phyloP scores from a whole-genome alignment of 2,797 vertebrate species.

The Labroides dimidiatus region DNA sequence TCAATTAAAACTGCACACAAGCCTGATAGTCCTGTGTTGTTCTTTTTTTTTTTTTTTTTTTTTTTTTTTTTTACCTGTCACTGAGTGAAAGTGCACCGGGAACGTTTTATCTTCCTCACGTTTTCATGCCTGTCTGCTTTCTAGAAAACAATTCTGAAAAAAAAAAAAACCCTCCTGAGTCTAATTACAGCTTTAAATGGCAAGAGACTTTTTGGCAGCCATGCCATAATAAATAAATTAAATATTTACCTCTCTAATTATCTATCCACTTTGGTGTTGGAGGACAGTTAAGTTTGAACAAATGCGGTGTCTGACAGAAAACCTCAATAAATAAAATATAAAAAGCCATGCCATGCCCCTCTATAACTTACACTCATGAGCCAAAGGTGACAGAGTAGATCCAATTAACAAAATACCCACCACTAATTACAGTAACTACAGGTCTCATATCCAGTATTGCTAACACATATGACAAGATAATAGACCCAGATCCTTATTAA shows the following conservation, averaged over 20 bases:
- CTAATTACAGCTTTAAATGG: conserved; percentile 78
- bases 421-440: conserved; percentile 12
- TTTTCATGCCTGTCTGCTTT: conserved; percentile 77
- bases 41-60: background rate
- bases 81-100: conserved; percentile 16
- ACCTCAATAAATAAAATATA: conserved; percentile 12
- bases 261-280: conserved; percentile 9
- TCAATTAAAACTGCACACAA: background rate
- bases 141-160: conserved; percentile 63
- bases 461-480: background rate
- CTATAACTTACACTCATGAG: conserved; percentile 22
- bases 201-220: conserved; percentile 52
- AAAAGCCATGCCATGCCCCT: conserved; percentile 1
- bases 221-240: conserved; percentile 36
- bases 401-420: conserved; percentile 72
- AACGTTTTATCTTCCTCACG: conserved; percentile 48
- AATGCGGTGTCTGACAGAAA: conserved; percentile 2
- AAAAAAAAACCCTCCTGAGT: conserved; percentile 58
- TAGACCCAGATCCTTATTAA: conserved; percentile 9
- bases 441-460: conserved; percentile 7
- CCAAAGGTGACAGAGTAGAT: conserved; percentile 55
- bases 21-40: background rate
- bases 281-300: conserved; percentile 24
- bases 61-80: conserved; percentile 19
- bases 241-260: conserved; percentile 35